Conservation (phyloP, 2,888 invertebrate genomes). For the Ramazzottius varieornatus region DNA sequence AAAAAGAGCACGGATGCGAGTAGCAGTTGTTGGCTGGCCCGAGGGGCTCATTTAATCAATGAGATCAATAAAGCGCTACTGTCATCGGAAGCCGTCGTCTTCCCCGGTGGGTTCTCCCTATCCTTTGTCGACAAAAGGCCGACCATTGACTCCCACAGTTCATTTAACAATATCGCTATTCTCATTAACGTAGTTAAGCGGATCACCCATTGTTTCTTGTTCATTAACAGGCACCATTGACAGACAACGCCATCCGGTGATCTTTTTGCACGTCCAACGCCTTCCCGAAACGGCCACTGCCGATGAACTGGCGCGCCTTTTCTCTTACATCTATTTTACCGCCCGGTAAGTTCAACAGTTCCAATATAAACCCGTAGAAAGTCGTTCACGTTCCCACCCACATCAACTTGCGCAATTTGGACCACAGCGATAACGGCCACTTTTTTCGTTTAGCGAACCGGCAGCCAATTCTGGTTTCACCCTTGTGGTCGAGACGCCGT, state of each 20-base stretch:
- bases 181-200: no score
- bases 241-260: not conserved
- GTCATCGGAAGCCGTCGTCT: not conserved
- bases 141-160: not conserved
- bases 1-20: no score
- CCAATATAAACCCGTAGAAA: no score
- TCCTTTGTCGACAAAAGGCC: not conserved
- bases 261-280: not conserved
- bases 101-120: not conserved
- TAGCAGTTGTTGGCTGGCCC: not conserved
- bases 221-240: not conserved
- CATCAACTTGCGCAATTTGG: not conserved
- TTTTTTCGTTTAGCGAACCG: conserved; percentile 12
- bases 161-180: not conserved
- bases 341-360: not conserved
- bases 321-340: not conserved
- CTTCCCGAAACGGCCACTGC: not conserved
- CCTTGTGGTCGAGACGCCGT: conserved; percentile 15
- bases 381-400: not conserved
- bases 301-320: not conserved
- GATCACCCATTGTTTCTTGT: not conserved
- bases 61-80: not conserved
- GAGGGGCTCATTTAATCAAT: not conserved
- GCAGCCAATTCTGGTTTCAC: conserved; percentile 13
- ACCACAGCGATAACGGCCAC: not conserved